phyloP scores from a whole-genome alignment of 1,140 invertebrate species.

The Bombus huntii region DNA sequence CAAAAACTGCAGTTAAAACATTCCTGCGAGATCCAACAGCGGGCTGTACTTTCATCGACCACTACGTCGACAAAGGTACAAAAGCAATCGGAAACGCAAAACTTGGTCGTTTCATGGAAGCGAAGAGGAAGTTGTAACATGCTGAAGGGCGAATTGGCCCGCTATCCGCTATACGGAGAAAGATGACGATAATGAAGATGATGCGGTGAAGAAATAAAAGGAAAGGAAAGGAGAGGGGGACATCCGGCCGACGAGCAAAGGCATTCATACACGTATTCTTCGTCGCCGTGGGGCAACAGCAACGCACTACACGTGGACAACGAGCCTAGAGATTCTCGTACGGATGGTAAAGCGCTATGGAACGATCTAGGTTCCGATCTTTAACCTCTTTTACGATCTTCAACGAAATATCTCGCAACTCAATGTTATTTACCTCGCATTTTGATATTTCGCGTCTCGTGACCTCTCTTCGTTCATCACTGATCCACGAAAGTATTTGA shows the following conservation, averaged over 20 bases:
- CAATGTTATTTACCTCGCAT: background rate
- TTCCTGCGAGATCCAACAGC: too few relatives aligned
- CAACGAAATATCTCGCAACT: background rate
- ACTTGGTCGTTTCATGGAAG: background rate
- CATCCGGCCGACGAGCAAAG: constrained; percentile 70
- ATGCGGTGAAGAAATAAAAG: constrained; percentile 62
- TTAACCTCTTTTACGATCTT: background rate
- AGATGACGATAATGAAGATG: constrained; percentile 76
- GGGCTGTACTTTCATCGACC: too few relatives aligned
- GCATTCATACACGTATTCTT: constrained; percentile 74
- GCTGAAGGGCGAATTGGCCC: background rate
- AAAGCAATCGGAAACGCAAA: constrained; percentile 36
- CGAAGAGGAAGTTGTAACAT: constrained; percentile 38
- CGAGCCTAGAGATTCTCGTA: constrained; percentile 28
- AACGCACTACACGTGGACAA: constrained; percentile 20
- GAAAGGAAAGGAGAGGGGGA: constrained; percentile 43
- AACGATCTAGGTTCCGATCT: background rate
- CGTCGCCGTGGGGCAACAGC: constrained; percentile 3
- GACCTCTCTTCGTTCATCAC: background rate
- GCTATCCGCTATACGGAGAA: background rate
- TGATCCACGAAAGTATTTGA: too few relatives aligned
- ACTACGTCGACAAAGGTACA: background rate
- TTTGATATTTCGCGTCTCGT: background rate
- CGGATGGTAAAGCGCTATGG: background rate
- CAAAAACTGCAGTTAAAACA: too few relatives aligned